These are phyloP conservation scores for Parauchenoglanis punctatus DNA, from an alignment of 2,797 vertebrate species.

Conservation along the genomic window DNA sequence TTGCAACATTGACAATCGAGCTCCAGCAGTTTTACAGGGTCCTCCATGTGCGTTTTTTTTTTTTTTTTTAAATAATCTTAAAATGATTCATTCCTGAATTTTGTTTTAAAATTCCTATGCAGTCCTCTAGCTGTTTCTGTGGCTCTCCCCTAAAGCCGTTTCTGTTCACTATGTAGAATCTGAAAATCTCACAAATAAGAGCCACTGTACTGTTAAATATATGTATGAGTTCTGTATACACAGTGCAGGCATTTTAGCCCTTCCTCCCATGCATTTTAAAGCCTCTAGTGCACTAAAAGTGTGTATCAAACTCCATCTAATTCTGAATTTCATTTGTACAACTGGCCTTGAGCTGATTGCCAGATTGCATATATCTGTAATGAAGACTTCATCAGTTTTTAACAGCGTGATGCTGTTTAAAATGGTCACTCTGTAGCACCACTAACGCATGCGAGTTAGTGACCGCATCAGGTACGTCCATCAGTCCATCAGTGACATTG, in stretches of 20 bases:
- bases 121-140: neutral
- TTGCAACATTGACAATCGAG: slow-evolving; percentile 55
- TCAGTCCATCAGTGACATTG: neutral
- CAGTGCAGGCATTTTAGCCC: neutral
- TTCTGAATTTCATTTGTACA: slow-evolving; percentile 1
- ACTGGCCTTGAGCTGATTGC: neutral
- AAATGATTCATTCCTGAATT: slow-evolving; percentile 5
- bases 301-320: neutral
- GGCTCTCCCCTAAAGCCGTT: neutral
- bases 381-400: neutral
- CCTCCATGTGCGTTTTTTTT: neutral
- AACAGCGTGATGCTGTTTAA: slow-evolving; percentile 7
- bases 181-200: neutral
- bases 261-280: slow-evolving; percentile 5
- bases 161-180: slow-evolving; percentile 19
- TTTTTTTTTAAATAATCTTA: too few species aligned
- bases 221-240: slow-evolving; percentile 33
- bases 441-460: neutral
- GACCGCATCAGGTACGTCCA: neutral
- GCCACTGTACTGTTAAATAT: slow-evolving; percentile 23
- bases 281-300: neutral
- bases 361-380: neutral
- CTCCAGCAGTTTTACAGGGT: slow-evolving; percentile 25
- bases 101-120: neutral
- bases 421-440: neutral